Conservation (phyloP, 1,140 invertebrate genomes). For the Trigoniulus corallinus region DNA sequence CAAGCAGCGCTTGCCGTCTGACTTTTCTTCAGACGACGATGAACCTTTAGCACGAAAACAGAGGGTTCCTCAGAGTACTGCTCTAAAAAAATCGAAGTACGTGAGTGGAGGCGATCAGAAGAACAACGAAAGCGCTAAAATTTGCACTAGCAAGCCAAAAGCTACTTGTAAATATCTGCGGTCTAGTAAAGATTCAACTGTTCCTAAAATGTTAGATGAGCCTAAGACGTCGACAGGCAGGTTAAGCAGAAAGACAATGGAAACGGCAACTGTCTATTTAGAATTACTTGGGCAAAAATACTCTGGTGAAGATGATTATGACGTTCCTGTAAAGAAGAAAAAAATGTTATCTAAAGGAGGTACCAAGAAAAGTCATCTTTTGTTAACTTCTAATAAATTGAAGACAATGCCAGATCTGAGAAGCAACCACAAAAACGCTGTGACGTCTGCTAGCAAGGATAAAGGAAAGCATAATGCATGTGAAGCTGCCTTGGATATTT, state of each 20-base stretch:
- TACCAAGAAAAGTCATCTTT: not conserved
- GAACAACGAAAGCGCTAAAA: too few species aligned
- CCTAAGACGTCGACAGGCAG: constrained; percentile 16
- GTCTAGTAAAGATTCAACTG: not conserved
- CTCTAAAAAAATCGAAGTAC: constrained; percentile 13
- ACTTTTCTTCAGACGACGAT: constrained; percentile 27
- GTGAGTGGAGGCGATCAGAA: not conserved
- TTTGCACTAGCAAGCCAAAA: not conserved
- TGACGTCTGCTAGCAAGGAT: not conserved
- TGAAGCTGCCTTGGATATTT: too few species aligned
- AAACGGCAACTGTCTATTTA: constrained; percentile 54
- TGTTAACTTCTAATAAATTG: not conserved
- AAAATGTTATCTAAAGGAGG: not conserved
- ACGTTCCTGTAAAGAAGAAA: constrained; percentile 28
- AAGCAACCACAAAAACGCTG: not conserved
- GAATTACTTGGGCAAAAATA: constrained; percentile 51
- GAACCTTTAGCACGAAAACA: constrained; percentile 21
- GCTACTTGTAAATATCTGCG: not conserved
- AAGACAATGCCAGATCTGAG: not conserved
- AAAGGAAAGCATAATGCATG: too few species aligned
- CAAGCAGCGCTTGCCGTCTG: constrained; percentile 11
- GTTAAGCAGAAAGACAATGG: constrained; percentile 52
- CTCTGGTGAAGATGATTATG: constrained; percentile 32
- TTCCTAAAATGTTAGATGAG: not conserved
- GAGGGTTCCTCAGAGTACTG: constrained; percentile 20